Conservation (phyloP, 2,113 vertebrate species). For the Apeltes quadracus region DNA sequence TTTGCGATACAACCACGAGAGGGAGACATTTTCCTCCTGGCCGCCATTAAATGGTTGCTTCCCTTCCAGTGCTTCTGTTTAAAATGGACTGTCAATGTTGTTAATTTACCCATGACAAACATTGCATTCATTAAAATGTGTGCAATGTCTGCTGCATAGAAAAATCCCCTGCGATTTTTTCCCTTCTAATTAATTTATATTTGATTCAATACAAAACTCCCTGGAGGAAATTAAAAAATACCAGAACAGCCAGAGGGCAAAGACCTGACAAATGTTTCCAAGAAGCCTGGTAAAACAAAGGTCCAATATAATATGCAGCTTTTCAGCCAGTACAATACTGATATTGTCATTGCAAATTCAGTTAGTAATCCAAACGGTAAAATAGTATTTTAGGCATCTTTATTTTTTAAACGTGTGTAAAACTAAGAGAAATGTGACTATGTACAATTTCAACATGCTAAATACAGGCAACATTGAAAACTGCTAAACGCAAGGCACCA, state of each 20-base stretch:
- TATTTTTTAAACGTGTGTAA: slow-evolving; percentile 63
- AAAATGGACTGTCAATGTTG: background rate
- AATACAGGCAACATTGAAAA: slow-evolving; percentile 68
- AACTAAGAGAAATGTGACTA: slow-evolving; percentile 47
- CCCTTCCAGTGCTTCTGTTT: background rate
- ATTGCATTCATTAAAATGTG: background rate
- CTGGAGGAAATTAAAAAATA: background rate
- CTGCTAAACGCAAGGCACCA: slow-evolving; percentile 77
- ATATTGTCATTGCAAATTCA: background rate
- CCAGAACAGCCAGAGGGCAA: background rate
- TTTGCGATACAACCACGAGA: slow-evolving; percentile 40
- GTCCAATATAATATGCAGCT: background rate
- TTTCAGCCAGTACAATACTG: background rate
- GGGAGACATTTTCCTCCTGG: slow-evolving; percentile 44
- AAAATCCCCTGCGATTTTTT: background rate
- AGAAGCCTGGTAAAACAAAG: background rate
- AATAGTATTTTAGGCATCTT: slow-evolving; percentile 28
- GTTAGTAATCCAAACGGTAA: slow-evolving; percentile 15
- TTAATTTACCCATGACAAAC: background rate
- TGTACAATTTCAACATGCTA: slow-evolving; percentile 59
- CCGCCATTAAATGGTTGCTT: slow-evolving; percentile 5
- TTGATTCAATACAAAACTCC: background rate
- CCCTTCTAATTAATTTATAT: background rate
- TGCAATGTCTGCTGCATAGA: background rate
- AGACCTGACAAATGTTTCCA: background rate